phyloP scores from a whole-genome alignment of 2,888 invertebrate species.

The Adelognathus sp. region DNA sequence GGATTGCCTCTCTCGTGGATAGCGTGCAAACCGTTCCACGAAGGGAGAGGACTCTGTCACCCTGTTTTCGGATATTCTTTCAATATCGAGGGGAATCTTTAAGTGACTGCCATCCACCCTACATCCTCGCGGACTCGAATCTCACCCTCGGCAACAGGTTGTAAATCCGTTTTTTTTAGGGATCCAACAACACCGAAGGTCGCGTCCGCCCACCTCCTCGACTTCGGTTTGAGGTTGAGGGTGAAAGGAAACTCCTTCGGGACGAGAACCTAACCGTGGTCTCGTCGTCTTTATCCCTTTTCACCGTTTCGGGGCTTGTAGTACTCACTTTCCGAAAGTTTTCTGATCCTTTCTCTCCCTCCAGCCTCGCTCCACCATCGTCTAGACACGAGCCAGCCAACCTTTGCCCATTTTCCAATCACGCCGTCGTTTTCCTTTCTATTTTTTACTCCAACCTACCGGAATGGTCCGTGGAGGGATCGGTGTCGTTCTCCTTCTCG shows the following conservation, averaged over 20 bases:
- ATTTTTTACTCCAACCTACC: constrained; percentile 35
- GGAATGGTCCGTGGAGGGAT: constrained; percentile 61
- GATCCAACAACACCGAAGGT: constrained; percentile 54
- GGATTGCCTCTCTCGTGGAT: constrained; percentile 48
- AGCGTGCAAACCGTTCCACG: constrained; percentile 11
- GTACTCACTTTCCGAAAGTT: constrained; percentile 41
- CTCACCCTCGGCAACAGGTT: constrained; percentile 79
- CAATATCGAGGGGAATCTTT: constrained; percentile 82
- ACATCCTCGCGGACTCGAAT: constrained; percentile 32
- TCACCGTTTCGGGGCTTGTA: constrained; percentile 54
- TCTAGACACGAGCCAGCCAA: constrained; percentile 73
- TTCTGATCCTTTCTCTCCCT: constrained; percentile 57
- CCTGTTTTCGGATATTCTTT: constrained; percentile 80
- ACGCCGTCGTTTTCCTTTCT: constrained; percentile 69
- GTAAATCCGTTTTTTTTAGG: constrained; percentile 73
- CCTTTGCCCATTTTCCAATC: constrained; percentile 79
- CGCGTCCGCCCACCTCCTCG: constrained; percentile 35
- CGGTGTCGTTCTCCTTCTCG: constrained; percentile 19
- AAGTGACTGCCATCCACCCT: constrained; percentile 73
- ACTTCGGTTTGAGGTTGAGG: constrained; percentile 79
- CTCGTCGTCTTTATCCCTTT: constrained; percentile 63
- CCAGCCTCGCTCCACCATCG: constrained; percentile 47
- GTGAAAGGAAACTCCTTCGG: constrained; percentile 78
- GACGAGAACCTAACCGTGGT: constrained; percentile 64
- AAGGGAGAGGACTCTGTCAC: constrained; percentile 62